Conservation (phyloP, 2,797 vertebrate species). For the Sebastiscus tertius region DNA sequence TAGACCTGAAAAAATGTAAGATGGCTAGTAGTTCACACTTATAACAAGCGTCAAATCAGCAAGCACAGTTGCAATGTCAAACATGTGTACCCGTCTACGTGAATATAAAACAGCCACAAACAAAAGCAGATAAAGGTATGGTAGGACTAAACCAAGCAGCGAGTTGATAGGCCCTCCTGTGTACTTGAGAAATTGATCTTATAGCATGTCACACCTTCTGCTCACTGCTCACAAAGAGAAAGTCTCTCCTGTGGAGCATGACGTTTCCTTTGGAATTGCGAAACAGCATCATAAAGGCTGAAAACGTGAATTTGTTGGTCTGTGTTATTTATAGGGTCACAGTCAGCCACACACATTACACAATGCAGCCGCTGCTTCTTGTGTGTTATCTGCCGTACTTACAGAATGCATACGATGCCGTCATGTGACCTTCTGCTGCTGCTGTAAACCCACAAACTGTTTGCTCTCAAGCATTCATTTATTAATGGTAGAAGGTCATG, state of each 20-base stretch:
- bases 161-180: neutral
- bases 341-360: neutral
- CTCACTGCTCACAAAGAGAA: neutral
- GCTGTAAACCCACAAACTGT: neutral
- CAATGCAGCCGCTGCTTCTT: neutral
- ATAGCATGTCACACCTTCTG: neutral
- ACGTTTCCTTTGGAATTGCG: neutral
- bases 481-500: neutral
- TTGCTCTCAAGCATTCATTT: neutral
- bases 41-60: neutral
- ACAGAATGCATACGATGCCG: neutral
- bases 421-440: neutral
- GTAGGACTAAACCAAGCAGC: neutral
- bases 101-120: neutral
- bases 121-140: neutral
- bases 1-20: neutral
- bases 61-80: neutral
- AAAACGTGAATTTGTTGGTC: neutral
- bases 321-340: neutral
- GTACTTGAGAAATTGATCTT: neutral
- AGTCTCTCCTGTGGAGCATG: neutral
- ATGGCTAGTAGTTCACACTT: neutral
- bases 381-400: neutral
- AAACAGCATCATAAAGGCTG: slow-evolving; percentile 1
- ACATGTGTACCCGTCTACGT: neutral